Evolutionary conservation across 2,888 invertebrate species (phyloP), one percentile per base, ranked within the genome.

Genomic region (Lasius fuliginosus): DNA sequence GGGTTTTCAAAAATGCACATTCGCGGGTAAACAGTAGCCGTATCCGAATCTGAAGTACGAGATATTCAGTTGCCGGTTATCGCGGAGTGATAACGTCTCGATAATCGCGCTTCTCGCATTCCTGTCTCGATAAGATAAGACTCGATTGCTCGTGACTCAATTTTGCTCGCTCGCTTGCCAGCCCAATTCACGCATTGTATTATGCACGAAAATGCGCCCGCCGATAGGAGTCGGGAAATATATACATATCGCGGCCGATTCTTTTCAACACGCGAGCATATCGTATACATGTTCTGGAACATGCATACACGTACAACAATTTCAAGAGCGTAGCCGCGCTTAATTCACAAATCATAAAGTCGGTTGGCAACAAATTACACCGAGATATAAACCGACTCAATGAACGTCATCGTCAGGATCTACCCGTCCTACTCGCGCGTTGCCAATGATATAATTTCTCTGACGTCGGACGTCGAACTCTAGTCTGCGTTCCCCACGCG

Each of bases 391-490:
- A 67, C 36, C 49, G 64, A 53, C 69, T 79, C 73, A 60, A 56
- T 67, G 65, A 77, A 65, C 64, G 76, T 49, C 71, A 82, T 68
- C 76, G 69, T 69, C 27, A 76, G 69, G 75, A 64, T 75, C 23
- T 23, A 83, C 77, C 12, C 76, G 58, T 86, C 81, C 84, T 82
- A 82, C 83, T 75, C 68, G 76, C 49, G 23, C 60, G 76, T 36
- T 73, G 77, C 64, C 83, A 83, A 89, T 90, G 90, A 90, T 91
- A 91, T 89, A 89, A 92, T 92, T 92, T 92, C 91, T 90, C 91
- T 92, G 89, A 53, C 53, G 88, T 89, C 90, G 92, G 92, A 91
- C 91, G 90, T 92, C 92, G 92, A 92, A 92, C 92, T 92, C 91
- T 88, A 46, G 27, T 71, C 69, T 40, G 73, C 33, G 49, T 58